Percentiles rank a stretch among this genome's conserved stretches.
phyloP scores from a whole-genome alignment of 2,113 vertebrate species.

The Python bivittatus region DNA sequence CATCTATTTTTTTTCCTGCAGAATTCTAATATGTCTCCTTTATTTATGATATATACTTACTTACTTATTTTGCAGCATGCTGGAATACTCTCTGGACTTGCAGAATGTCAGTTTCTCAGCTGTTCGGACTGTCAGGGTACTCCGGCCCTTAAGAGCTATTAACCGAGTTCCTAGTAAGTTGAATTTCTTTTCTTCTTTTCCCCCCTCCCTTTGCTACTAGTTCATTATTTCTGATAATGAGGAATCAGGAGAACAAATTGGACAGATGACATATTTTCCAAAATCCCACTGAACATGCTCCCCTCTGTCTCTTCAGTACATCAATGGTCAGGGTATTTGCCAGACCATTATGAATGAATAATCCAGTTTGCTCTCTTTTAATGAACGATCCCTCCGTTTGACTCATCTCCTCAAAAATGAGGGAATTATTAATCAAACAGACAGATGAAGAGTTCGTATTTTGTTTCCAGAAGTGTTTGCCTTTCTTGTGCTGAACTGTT shows the following conservation, averaged over 20 bases:
- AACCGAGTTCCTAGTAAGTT: constrained; percentile 96
- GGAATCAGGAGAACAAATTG: not conserved
- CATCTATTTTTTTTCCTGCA: constrained; percentile 40
- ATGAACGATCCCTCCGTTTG: constrained; percentile 9
- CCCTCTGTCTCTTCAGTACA: not conserved
- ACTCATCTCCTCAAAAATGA: not conserved
- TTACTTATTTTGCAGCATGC: constrained; percentile 81
- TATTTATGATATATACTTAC: constrained; percentile 32
- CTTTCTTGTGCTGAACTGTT: not conserved
- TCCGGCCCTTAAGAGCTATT: constrained; percentile 95
- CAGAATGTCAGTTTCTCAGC: constrained; percentile 98
- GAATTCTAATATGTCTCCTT: not conserved
- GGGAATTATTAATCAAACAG: not conserved
- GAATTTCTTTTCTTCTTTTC: not conserved
- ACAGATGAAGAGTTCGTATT: not conserved
- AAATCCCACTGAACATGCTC: fast-evolving
- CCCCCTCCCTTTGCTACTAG: not conserved
- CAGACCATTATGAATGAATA: constrained; percentile 8
- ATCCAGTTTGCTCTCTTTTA: not conserved
- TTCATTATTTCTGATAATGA: not conserved
- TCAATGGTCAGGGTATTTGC: not conserved
- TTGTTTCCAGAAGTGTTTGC: not conserved
- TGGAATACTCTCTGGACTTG: constrained; percentile 97
- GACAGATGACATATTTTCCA: not conserved
- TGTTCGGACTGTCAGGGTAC: constrained; percentile 93